A percentile compares a stretch with the other conserved stretches of the same genome.
These are phyloP conservation scores for Sarotherodon lohbergeri DNA, from an alignment of 2,113 vertebrate species.

Conservation along the genomic window DNA sequence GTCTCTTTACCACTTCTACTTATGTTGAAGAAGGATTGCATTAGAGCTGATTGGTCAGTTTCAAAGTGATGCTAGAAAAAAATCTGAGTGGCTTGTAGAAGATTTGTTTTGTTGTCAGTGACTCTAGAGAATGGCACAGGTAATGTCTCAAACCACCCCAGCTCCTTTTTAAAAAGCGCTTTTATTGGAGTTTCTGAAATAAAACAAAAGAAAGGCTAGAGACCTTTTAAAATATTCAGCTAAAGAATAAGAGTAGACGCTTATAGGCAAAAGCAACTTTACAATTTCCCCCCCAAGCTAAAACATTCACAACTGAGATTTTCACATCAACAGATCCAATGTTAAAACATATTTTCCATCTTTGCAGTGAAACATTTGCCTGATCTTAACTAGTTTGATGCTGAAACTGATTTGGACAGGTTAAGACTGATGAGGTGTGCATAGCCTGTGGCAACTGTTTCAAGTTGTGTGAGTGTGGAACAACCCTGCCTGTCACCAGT, in stretches of 20 bases:
- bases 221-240: background rate
- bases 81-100: background rate
- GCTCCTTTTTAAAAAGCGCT: background rate
- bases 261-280: background rate
- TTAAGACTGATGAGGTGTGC: conserved; percentile 69
- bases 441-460: conserved; percentile 71
- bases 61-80: background rate
- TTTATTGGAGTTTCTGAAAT: background rate
- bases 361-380: conserved; percentile 24
- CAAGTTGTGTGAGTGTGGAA: conserved; percentile 61
- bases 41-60: background rate
- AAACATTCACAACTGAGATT: background rate
- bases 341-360: background rate
- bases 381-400: conserved; percentile 52
- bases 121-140: background rate
- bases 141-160: background rate
- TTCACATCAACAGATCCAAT: background rate
- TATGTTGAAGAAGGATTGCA: background rate
- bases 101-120: background rate
- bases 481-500: conserved; percentile 62
- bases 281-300: background rate
- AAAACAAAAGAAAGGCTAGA: background rate
- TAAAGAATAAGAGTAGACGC: background rate
- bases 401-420: conserved; percentile 63
- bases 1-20: background rate